Base-by-base conservation (phyloP, 1,140 invertebrate genomes). In the Globodera ellingtonae region DNA sequence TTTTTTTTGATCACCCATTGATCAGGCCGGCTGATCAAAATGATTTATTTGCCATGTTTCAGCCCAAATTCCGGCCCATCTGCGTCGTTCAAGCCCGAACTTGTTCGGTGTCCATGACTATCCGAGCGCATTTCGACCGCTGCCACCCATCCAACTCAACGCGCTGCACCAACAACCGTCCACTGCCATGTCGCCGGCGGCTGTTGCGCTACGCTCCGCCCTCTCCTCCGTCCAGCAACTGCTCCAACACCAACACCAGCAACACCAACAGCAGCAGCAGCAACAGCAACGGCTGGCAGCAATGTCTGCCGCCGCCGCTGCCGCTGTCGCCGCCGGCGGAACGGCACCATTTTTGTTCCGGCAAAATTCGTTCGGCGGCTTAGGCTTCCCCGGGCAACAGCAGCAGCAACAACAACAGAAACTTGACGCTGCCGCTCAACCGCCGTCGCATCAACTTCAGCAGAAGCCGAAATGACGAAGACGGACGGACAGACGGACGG, bases 351-450 rank as follows among this genome's bases (percentile, higher is more conserved):
- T 83, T 46, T 50, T 83, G 44, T 79, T 82, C n/a, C 66, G 82
- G 13, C 82, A 83, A 56, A 35, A 71, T 59, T 84, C 83, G 18
- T 84, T 83, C 65, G 82, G 83, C 71, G 83, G 82, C n/a, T 67
- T 83, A 52, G 82, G 82, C 65, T 83, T 83, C 70, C 21, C 44
- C 66, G 82, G 13, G 46, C n/a, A n/a, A n/a, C n/a, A n/a, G n/a
- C 21, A n/a, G 24, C 56, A 62, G 18, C 75, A 47, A 44, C 75
- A 67, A 7, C 52, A 18, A 18, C 65, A 69, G 47, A 24, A 35
- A 67, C 75, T 52, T 5, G 18, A 6, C 56, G 4, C 56, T 62
- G 56, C 15, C 21, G 56, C 56, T 5, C 10, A 10, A 18, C 56
- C 56, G 56, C 56, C 56, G 56, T 5, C 56, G 56, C 10, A 10